Conservation (phyloP, 2,888 invertebrate species). For the Trachelus stipa region DNA sequence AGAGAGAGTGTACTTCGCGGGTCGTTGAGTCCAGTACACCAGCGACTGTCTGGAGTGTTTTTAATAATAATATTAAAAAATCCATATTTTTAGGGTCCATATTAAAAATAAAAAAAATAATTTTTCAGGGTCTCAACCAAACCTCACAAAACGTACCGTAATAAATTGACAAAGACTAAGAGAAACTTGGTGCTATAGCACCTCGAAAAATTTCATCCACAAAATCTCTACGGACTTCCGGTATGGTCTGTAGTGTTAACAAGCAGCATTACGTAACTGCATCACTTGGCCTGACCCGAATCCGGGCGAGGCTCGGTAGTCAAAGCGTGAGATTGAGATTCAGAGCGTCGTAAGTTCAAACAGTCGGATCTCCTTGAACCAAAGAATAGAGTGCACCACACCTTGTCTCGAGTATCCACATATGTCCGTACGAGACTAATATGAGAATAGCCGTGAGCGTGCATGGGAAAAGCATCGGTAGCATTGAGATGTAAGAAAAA, state of each 20-base stretch:
- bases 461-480: not conserved
- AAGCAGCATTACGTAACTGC: slow-evolving; percentile 39
- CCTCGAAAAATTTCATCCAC: not conserved
- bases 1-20: slow-evolving; percentile 51
- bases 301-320: slow-evolving; percentile 46
- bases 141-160: not conserved
- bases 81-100: not conserved
- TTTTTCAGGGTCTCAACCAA: not conserved
- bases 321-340: slow-evolving; percentile 64
- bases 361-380: slow-evolving; percentile 61
- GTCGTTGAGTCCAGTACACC: slow-evolving; percentile 42
- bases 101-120: not conserved
- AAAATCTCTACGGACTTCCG: not conserved
- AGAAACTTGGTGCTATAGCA: not conserved
- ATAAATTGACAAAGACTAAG: not conserved
- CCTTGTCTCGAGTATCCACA: not conserved
- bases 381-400: slow-evolving; percentile 13
- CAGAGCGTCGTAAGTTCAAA: slow-evolving; percentile 57
- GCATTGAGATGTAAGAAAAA: not conserved
- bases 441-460: not conserved
- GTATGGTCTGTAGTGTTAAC: not conserved
- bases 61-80: not conserved
- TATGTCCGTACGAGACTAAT: not conserved
- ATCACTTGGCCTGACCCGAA: slow-evolving; percentile 60
- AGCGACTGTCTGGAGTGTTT: slow-evolving; percentile 8